Evolutionary conservation across 2,888 invertebrate species (phyloP).

Genomic region (Apeira syringaria): DNA sequence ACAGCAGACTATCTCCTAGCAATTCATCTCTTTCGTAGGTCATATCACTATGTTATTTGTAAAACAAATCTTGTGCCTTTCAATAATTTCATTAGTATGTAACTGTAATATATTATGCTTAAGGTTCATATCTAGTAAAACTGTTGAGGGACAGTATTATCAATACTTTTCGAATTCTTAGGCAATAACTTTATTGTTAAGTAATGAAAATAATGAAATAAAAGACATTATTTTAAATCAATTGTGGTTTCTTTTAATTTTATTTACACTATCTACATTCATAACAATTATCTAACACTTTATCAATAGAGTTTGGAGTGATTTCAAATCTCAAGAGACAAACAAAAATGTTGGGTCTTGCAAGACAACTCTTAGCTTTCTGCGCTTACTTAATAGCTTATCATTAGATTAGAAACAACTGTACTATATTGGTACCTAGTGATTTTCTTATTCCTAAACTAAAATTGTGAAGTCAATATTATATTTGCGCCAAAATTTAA

Average conservation of each 20-base stretch:
- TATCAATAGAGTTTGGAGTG: neutral
- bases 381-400: too few relatives aligned
- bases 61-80: slow-evolving; percentile 42
- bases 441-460: too few relatives aligned
- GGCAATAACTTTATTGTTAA: slow-evolving; percentile 56
- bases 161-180: slow-evolving; percentile 50
- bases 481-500: too few relatives aligned
- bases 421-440: too few relatives aligned
- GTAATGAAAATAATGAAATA: slow-evolving; percentile 70
- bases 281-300: too few relatives aligned
- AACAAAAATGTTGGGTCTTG: too few relatives aligned
- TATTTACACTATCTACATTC: slow-evolving; percentile 44
- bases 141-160: slow-evolving; percentile 59
- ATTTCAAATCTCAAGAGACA: neutral
- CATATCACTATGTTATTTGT: neutral
- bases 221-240: slow-evolving; percentile 82
- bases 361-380: too few relatives aligned
- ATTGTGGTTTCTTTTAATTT: slow-evolving; percentile 46
- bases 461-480: too few relatives aligned
- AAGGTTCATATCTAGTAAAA: slow-evolving; percentile 37
- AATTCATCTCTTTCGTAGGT: neutral
- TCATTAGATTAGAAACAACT: too few relatives aligned
- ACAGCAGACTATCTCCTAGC: neutral
- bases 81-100: slow-evolving; percentile 30
- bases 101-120: slow-evolving; percentile 34